These are phyloP conservation scores for Drosophila nikananu DNA, from an alignment of 1,140 invertebrate species.

Conservation along the genomic window DNA sequence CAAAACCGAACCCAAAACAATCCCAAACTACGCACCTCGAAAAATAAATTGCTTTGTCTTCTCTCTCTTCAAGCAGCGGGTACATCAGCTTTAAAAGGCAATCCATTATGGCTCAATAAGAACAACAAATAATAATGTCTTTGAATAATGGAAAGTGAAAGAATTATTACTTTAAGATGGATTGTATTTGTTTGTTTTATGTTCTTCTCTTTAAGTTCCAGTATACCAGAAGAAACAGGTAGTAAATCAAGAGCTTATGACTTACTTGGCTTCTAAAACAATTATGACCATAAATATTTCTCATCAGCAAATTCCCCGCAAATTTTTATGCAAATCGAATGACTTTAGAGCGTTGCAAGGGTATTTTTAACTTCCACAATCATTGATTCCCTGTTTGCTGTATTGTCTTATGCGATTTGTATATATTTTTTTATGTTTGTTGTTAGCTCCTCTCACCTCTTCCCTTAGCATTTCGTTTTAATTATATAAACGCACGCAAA, in stretches of 20 bases:
- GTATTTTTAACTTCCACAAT: slow-evolving; percentile 21
- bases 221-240: background rate
- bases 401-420: slow-evolving; percentile 8
- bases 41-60: slow-evolving; percentile 19
- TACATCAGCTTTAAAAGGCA: slow-evolving; percentile 6
- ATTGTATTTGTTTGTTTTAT: background rate
- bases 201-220: background rate
- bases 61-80: background rate
- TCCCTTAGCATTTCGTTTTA: slow-evolving; percentile 28
- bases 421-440: slow-evolving; percentile 8
- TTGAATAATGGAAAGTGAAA: background rate
- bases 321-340: slow-evolving; percentile 27
- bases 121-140: background rate
- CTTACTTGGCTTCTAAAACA: slow-evolving; percentile 3
- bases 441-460: slow-evolving; percentile 20
- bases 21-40: slow-evolving; percentile 14
- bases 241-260: slow-evolving; percentile 14
- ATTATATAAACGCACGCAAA: slow-evolving; percentile 52
- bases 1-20: background rate
- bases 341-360: slow-evolving; percentile 7
- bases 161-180: slow-evolving; percentile 1
- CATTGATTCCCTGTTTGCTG: background rate
- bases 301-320: slow-evolving; percentile 12
- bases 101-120: background rate
- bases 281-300: slow-evolving; percentile 18